Base-by-base conservation (phyloP, 2,888 invertebrate genomes). In the Laspeyria flexula region DNA sequence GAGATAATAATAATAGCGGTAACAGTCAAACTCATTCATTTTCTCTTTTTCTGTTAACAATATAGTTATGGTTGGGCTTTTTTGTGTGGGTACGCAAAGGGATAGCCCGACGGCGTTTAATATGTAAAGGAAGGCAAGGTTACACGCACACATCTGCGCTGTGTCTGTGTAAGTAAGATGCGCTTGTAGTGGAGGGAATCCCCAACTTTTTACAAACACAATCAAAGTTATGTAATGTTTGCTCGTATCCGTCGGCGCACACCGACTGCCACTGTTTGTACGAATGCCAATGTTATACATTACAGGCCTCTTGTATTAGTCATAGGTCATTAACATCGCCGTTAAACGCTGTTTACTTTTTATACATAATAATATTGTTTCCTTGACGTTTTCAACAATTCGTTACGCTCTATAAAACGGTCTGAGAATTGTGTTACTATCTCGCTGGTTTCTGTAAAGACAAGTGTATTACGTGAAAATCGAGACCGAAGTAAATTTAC, bases 181-280 rank as follows among this genome's bases (percentile, higher is more conserved):
- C 81, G 87, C 77, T 80, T 89, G 92, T 91, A 86, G 88, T 90
- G 77, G 86, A 88, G 92, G 92, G 92, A 90, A 88, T 92, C 90
- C 91, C 92, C 92, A 90, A 90, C 87, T 91, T 92, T 92, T 92
- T 92, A 92, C 90, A 86, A 90, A 92, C 92, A 91, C 91, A 92
- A 91, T 91, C 91, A 91, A 90, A 91, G 90, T 92, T 92, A 91
- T 92, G 91, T 91, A 91, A 91, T 89, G 90, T 90, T 89, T 90
- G 87, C 83, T 85, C 83, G 89, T 86, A 88, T 86, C 88, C 88
- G 89, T 82, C 85, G 83, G 77, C 85, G 81, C 81, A 79, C 80
- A 79, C 79, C 65, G 74, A 71, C 79, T 77, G 83, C 86, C 78
- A 81, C 88, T 82, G 85, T 88, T 88, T 88, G 86, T 86, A 85